These are phyloP conservation scores for Epirrita christyi DNA, from an alignment of 2,888 invertebrate species.

Conservation along the genomic window DNA sequence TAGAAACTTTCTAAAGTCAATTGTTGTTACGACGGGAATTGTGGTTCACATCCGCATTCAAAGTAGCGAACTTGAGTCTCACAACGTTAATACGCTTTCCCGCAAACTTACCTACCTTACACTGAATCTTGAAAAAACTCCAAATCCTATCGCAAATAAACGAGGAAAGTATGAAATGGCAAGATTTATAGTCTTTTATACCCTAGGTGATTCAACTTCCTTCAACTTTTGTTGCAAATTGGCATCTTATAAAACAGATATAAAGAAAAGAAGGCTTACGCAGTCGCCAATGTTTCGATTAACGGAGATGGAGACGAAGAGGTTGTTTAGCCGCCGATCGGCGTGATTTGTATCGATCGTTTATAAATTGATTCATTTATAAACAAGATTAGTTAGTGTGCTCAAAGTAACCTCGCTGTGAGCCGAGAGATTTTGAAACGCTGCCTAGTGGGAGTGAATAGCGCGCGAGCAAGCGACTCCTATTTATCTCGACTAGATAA, in stretches of 20 bases:
- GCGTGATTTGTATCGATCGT: constrained; percentile 51
- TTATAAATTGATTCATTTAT: constrained; percentile 66
- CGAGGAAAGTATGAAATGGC: constrained; percentile 55
- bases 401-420: constrained; percentile 54
- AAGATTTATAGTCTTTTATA: constrained; percentile 60
- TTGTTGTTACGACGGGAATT: constrained; percentile 21
- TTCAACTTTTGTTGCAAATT: constrained; percentile 60
- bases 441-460: constrained; percentile 54
- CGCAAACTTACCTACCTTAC: constrained; percentile 35
- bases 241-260: constrained; percentile 49
- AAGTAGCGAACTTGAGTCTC: constrained; percentile 19
- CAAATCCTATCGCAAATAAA: constrained; percentile 60
- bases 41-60: constrained; percentile 18
- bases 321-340: constrained; percentile 45
- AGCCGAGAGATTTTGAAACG: constrained; percentile 60
- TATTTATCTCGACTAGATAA: constrained; percentile 79
- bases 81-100: constrained; percentile 20
- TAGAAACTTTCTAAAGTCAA: constrained; percentile 25
- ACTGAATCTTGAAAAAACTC: constrained; percentile 51
- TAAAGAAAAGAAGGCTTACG: constrained; percentile 31
- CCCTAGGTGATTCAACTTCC: constrained; percentile 57
- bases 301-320: constrained; percentile 34
- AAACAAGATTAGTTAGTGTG: constrained; percentile 57
- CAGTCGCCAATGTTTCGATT: constrained; percentile 42
- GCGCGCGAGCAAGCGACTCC: constrained; percentile 59